A percentile compares a stretch with the other conserved stretches of the same genome.
Conservation (phyloP, 2,797 vertebrate species). For the Arnoldichthys spilopterus region DNA sequence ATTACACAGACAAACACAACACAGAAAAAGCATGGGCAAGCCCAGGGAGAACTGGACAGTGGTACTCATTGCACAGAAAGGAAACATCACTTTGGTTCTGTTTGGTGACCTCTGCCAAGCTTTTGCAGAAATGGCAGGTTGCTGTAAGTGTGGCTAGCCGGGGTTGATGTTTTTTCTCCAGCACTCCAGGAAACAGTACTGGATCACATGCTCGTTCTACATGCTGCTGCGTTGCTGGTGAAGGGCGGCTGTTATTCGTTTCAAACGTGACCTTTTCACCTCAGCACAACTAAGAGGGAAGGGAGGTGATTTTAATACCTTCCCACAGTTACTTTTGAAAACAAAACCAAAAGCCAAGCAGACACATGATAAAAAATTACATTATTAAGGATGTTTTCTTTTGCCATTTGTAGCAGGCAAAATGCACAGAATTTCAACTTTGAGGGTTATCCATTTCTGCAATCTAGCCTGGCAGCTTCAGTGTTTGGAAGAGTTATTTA, state of each 20-base stretch:
- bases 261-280: slow-evolving; percentile 12
- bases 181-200: slow-evolving; percentile 31
- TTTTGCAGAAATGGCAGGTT: slow-evolving; percentile 72
- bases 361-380: background rate
- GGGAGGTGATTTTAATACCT: background rate
- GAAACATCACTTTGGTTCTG: slow-evolving; percentile 56
- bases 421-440: background rate
- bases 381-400: background rate
- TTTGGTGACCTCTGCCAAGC: slow-evolving; percentile 61
- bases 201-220: slow-evolving; percentile 30
- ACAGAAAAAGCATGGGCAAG: slow-evolving; percentile 36
- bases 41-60: background rate
- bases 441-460: too few species aligned
- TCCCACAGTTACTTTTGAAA: background rate
- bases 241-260: slow-evolving; percentile 10
- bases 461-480: too few species aligned
- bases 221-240: background rate
- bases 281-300: background rate
- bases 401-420: background rate
- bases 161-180: slow-evolving; percentile 16
- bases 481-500: too few species aligned
- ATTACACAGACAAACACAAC: slow-evolving; percentile 56
- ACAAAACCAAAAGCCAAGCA: background rate
- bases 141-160: slow-evolving; percentile 61
- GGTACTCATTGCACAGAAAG: slow-evolving; percentile 1